Percentiles rank a stretch among this genome's conserved stretches.
phyloP scores from a whole-genome alignment of 2,888 invertebrate genomes.

The Rhamnusium bicolor region DNA sequence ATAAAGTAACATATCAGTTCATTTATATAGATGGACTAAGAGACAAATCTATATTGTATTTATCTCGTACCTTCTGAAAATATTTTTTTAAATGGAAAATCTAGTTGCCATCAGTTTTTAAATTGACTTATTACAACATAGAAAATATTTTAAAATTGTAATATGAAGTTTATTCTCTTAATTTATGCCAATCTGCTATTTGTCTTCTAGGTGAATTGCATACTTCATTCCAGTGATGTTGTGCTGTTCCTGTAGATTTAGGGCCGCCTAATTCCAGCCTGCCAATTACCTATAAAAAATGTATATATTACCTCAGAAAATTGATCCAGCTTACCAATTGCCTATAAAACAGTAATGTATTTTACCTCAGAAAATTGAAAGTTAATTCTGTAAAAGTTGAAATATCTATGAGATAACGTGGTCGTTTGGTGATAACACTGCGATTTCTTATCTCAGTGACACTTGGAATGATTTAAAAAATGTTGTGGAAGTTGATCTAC shows the following conservation, averaged over 20 bases:
- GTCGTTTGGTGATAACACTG: too few species aligned
- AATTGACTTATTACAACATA: slow-evolving; percentile 17
- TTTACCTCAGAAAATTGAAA: too few species aligned
- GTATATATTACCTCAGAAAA: too few species aligned
- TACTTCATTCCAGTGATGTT: slow-evolving; percentile 98
- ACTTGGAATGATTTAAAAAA: too few species aligned
- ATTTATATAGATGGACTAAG: background rate
- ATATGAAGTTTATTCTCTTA: slow-evolving; percentile 82
- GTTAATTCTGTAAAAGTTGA: too few species aligned
- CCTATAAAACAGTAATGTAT: too few species aligned
- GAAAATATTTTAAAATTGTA: background rate
- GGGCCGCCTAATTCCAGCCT: slow-evolving; percentile 92
- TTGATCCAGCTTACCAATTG: too few species aligned
- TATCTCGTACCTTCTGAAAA: background rate
- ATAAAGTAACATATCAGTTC: background rate
- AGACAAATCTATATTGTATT: background rate
- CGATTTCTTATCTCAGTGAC: too few species aligned
- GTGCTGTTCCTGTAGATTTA: slow-evolving; percentile 85
- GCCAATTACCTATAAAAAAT: slow-evolving; percentile 89
- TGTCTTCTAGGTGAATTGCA: slow-evolving; percentile 97
- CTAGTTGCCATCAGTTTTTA: background rate
- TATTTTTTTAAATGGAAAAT: background rate
- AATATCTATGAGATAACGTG: too few species aligned
- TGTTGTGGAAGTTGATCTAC: too few species aligned
- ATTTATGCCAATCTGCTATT: slow-evolving; percentile 99